Evolutionary conservation across 2,113 vertebrate species (phyloP).

Genomic region (Pterocles burchelli): DNA sequence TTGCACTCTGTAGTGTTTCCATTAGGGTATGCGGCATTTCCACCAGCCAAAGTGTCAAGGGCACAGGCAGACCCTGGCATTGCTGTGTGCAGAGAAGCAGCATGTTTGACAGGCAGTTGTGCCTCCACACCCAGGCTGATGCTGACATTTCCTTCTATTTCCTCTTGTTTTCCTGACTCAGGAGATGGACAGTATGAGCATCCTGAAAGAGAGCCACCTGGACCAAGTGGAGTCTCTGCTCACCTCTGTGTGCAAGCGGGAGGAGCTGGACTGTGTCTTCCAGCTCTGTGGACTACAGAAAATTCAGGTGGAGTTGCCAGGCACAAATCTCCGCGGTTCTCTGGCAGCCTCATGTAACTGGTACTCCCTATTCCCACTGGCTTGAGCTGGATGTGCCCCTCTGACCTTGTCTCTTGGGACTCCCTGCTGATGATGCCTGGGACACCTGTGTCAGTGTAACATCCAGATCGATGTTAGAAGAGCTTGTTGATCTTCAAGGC

Average conservation of each 20-base stretch:
- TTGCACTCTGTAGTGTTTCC: not conserved
- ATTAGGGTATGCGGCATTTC: not conserved
- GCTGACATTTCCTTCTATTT: not conserved
- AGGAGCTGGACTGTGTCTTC: conserved; percentile 73
- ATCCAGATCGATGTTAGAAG: rapidly evolving
- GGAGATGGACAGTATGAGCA: conserved; percentile 65
- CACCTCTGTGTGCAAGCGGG: not conserved
- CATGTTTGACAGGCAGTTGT: not conserved
- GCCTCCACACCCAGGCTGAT: not conserved
- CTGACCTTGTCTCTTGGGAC: not conserved
- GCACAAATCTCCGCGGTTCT: not conserved
- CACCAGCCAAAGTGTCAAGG: not conserved
- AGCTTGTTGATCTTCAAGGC: not conserved
- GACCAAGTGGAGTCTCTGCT: conserved; percentile 78
- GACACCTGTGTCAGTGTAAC: not conserved
- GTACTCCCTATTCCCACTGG: not conserved
- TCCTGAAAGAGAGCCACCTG: conserved; percentile 43
- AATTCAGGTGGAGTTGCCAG: conserved; percentile 62
- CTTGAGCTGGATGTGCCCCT: not conserved
- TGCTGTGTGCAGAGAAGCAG: not conserved
- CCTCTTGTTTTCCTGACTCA: conserved; percentile 28
- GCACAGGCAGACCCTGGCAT: not conserved
- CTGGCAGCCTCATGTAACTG: not conserved
- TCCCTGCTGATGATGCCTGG: not conserved
- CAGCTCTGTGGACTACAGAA: conserved; percentile 83